Base-by-base conservation (phyloP, 1,140 invertebrate genomes). In the Euschistus heros region DNA sequence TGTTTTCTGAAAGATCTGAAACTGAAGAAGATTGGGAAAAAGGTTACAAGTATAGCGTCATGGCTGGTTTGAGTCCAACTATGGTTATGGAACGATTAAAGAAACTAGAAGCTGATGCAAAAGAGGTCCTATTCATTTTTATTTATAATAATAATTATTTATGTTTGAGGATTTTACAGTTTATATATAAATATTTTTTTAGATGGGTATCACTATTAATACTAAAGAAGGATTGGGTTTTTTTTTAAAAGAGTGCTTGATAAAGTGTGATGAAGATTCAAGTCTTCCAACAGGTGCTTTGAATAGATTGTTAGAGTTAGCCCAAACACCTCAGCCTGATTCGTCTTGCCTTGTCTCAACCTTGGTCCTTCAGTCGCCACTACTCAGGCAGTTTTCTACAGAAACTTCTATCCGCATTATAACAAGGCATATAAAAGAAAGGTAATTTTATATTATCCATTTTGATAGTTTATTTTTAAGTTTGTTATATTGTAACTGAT, bases 31-130 rank as follows among this genome's bases (percentile, higher is more conserved):
- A 84, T 61, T 84, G 81, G 78, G 72, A 74, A 46, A 70, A 81
- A n/a, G 81, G 81, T 80, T 68, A 79, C 80, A 2, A 85, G 81
- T 71, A 86, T 81, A 69, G 80, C 67, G 33, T 79, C 68, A 82
- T 82, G 76, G 81, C 83, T 1, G 73, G 75, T 14, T 63, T 83
- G 2, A 75, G 72, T 30, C 74, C 79, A 3, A 72, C 74, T 0
- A 78, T 81, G 68, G 77, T 83, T 3, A 71, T 84, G 18, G 75
- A 66, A 66, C 47, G 71, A 54, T 57, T 76, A n/a, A 75, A 74
- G 68, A 73, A 75, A 64, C 26, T 76, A 27, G 73, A 77, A 65
- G 71, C 73, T 22, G 66, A 69, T 26, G 68, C 65, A 33, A 69
- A 69, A 64, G 62, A 70, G 65, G 69, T 70, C 30, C 54, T 24